These are phyloP conservation scores for Jaculus jaculus DNA, from an alignment of 2,113 vertebrate species.

Conservation along the genomic window DNA sequence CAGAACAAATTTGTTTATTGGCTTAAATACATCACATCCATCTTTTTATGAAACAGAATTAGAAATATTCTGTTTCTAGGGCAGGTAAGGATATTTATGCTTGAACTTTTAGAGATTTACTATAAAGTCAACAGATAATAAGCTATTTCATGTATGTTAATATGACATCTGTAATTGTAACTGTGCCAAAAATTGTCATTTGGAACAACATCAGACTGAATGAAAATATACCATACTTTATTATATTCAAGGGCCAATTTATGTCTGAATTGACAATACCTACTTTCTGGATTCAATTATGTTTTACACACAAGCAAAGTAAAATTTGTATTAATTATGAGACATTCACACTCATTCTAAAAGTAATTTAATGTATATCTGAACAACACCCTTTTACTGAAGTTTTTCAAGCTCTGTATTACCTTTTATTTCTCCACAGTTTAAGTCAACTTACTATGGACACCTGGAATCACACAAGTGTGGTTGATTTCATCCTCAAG, in stretches of 20 bases:
- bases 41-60: too few species aligned
- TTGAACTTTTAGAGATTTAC: background rate
- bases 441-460: background rate
- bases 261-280: background rate
- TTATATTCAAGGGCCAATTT: background rate
- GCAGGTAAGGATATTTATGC: too few species aligned
- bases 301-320: background rate
- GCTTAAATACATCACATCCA: too few species aligned
- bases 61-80: too few species aligned
- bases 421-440: background rate
- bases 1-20: too few species aligned
- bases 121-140: too few species aligned
- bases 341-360: background rate
- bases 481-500: constrained; percentile 59
- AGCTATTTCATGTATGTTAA: too few species aligned
- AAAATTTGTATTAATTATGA: background rate
- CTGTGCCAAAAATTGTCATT: background rate
- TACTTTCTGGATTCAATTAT: background rate
- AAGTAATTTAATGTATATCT: rapidly evolving
- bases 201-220: background rate
- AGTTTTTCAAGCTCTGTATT: background rate
- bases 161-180: too few species aligned
- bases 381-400: background rate
- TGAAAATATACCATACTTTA: background rate
- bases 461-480: background rate